Conservation (phyloP, 1,140 invertebrate species). For the Achroia grisella region DNA sequence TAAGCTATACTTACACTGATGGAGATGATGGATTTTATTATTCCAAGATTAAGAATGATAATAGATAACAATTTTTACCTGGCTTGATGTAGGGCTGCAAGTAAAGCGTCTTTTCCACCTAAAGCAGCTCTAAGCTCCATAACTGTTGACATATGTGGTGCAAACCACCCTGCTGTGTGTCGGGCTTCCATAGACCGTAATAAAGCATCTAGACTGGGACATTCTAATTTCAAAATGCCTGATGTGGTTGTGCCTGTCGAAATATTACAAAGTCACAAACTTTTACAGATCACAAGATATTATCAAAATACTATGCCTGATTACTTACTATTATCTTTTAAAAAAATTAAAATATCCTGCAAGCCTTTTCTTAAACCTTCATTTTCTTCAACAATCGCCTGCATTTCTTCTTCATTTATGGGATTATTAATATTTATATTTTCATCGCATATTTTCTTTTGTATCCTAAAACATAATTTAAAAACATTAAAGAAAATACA, state of each 20-base stretch:
- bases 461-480: no score
- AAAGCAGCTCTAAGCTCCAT: conserved; percentile 76
- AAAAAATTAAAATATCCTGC: conserved; percentile 65
- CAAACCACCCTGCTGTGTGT: conserved; percentile 83
- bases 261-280: conserved; percentile 1
- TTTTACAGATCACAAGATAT: no score
- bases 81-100: conserved; percentile 56
- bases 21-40: no score
- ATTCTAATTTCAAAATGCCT: conserved; percentile 42
- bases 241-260: conserved; percentile 43
- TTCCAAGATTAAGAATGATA: no score
- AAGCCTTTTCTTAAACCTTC: conserved; percentile 81
- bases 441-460: no score
- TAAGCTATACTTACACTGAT: no score
- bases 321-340: conserved; percentile 58
- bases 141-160: conserved; percentile 82
- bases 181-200: conserved; percentile 77
- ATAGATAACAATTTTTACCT: conserved; percentile 30
- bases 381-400: conserved; percentile 78
- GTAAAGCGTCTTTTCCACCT: conserved; percentile 55
- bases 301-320: no score
- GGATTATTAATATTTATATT: no score
- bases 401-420: conserved; percentile 14
- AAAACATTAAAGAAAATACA: background rate
- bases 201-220: conserved; percentile 48